Base-by-base conservation (phyloP, 1,140 invertebrate genomes). In the Orussus abietinus region DNA sequence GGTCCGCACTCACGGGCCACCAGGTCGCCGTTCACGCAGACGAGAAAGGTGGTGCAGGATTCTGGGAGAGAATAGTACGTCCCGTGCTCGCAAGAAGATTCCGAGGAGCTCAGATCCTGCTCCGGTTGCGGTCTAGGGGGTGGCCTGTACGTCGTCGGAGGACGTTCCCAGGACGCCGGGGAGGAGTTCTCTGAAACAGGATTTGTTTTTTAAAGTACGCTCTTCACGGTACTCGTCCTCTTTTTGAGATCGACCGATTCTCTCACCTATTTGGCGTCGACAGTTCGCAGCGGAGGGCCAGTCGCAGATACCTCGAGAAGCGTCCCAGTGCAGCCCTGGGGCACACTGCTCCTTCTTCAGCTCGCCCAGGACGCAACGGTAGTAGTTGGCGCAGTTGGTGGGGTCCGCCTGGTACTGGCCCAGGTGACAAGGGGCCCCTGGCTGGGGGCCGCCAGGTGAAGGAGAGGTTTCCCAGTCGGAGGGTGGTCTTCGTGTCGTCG, bases 251-350 rank as follows among this genome's bases (percentile, higher is more conserved):
- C 22, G 22, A 25, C n/a, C n/a, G n/a, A n/a, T n/a, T n/a, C 34
- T 44, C 47, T 53, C 51, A 65, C 54, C 43, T 32, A 64, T 63
- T 22, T 64, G 43, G 47, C 64, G 58, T 53, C 74, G 70, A 57
- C 88, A 91, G 52, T 83, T 82, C 1, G 84, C 86, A 9, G 73
- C 72, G 11, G 70, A 69, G 2, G 88, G 87, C 88, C 88, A 91
- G 57, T 92, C 88, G 49, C 88, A 92, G 5, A 80, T 70, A n/a
- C 75, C 73, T 10, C 70, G 69, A 3, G 66, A 59, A 5, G 66
- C 60, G 51, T 89, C 88, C 87, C 88, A 92, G 55, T 91, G 86
- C n/a, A 91, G 62, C 20, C 86, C 86, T 1, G 82, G 79, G 0
- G 86, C 81, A 59, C 89, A 92, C 15, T 80, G 77, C 49, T 86